phyloP scores from a whole-genome alignment of 2,888 invertebrate genomes.

The Orthosia incerta region DNA sequence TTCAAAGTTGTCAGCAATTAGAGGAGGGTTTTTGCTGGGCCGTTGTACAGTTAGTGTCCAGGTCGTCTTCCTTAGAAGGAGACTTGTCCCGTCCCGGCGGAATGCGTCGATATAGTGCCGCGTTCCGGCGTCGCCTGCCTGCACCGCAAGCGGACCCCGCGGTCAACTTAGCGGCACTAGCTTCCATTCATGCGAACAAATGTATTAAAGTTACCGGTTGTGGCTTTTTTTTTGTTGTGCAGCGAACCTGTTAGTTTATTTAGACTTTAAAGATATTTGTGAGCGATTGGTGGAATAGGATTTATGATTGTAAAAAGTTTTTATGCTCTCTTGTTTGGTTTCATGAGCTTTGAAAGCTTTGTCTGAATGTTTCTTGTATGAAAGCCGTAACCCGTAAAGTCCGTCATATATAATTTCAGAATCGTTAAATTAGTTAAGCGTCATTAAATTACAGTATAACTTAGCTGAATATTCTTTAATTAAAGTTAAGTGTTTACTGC shows the following conservation, averaged over 20 bases:
- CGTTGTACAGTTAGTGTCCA: conserved; percentile 84
- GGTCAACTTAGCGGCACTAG: conserved; percentile 66
- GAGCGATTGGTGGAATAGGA: conserved; percentile 31
- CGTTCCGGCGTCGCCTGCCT: conserved; percentile 47
- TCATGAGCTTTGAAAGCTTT: conserved; percentile 7
- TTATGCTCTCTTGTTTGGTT: not conserved
- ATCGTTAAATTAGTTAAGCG: not conserved
- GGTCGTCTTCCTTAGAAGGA: conserved; percentile 84
- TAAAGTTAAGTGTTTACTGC: not conserved
- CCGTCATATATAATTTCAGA: not conserved
- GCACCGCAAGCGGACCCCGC: conserved; percentile 33
- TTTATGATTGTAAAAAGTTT: conserved; percentile 36
- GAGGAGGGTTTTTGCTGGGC: conserved; percentile 78
- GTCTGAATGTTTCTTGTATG: not conserved
- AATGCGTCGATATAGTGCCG: conserved; percentile 84
- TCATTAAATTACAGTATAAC: not conserved
- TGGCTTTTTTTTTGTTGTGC: conserved; percentile 50
- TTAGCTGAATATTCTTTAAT: not conserved
- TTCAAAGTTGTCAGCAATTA: conserved; percentile 79
- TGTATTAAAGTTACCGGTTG: conserved; percentile 65
- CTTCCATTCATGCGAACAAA: conserved; percentile 65
- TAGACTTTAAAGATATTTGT: conserved; percentile 18
- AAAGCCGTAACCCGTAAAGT: too few species aligned
- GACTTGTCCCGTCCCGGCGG: conserved; percentile 78
- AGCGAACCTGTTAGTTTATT: conserved; percentile 52